Percentiles rank a stretch among this genome's conserved stretches.
Evolutionary conservation across 2,113 vertebrate species (phyloP).

Genomic region (Prochilodus magdalenae): DNA sequence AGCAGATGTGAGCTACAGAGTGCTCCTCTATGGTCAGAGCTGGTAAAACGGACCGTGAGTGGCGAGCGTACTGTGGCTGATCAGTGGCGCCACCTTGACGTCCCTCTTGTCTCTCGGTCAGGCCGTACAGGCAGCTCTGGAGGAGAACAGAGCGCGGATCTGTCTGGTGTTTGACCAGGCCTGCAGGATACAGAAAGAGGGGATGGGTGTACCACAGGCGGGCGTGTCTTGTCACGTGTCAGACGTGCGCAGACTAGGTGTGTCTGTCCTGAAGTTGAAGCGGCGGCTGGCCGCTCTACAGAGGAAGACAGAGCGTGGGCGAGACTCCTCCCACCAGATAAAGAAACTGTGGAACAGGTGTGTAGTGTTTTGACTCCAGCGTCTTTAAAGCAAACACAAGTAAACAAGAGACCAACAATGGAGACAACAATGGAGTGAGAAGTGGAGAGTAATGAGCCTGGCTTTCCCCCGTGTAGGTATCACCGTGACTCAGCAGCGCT

Average conservation of each 20-base stretch:
- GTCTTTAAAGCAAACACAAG: no score
- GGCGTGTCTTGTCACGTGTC: neutral
- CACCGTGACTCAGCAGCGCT: slow-evolving; percentile 73
- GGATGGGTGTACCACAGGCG: slow-evolving; percentile 35
- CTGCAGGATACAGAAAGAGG: slow-evolving; percentile 71
- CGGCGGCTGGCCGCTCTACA: slow-evolving; percentile 78
- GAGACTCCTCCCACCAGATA: slow-evolving; percentile 64
- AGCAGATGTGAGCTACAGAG: no score
- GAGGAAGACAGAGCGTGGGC: slow-evolving; percentile 73
- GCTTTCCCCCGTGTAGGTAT: slow-evolving; percentile 74
- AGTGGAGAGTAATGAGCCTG: no score
- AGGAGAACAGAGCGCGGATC: slow-evolving; percentile 74
- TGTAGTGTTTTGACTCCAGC: no score
- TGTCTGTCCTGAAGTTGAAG: slow-evolving; percentile 73
- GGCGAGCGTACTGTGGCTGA: no score
- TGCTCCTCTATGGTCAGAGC: no score
- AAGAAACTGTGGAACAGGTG: slow-evolving; percentile 83
- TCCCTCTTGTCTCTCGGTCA: slow-evolving; percentile 58
- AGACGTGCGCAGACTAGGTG: slow-evolving; percentile 65
- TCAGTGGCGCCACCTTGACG: neutral
- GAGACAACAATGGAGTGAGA: no score
- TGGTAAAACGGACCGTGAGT: no score
- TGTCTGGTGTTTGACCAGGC: slow-evolving; percentile 78
- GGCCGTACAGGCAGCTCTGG: slow-evolving; percentile 75
- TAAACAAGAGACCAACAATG: no score